Base-by-base conservation (phyloP, 2,888 invertebrate genomes). In the Atethmia centrago region DNA sequence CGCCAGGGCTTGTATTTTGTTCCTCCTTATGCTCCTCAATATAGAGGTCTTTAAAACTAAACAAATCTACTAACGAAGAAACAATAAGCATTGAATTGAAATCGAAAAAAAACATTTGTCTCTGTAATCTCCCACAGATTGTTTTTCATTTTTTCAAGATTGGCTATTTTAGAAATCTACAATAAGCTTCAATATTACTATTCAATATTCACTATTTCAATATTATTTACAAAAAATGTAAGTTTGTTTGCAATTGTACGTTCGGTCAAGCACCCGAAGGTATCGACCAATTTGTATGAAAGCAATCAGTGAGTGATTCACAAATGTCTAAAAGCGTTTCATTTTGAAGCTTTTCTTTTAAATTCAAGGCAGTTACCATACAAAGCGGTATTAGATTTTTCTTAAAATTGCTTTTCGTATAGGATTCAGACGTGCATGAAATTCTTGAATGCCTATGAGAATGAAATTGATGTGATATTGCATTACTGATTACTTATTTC, bases 371-470 rank as follows among this genome's bases (percentile, higher is more conserved):
- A 76, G 21, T 51, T 49, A 56, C 25, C 31, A 49, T 47, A 51
- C 10, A 49, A 40, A 79, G 28, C 7, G n/a, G 19, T 42, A 53
- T 78, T 63, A n/a, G 55, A 77, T 72, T 78, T 68, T 58, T 45
- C 42, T 53, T 40, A 10, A 81, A 66, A 81, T 62, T 62, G 28
- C 36, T 66, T 56, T 68, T 51, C 36, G 28, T 25, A 3, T 36
- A 49, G 10, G 47, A 62, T 40, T 62, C 51, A 53, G 40, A 56
- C 59, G 61, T 49, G 70, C 45, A 55, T 53, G 61, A 65, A 77
- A 70, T 62, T 69, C 21, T 63, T 59, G 36, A 45, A 53, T 61
- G 28, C 47, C 31, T 55, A 36, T 49, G 7, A 40, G 47, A 53
- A 55, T 65, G 14, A 16, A 82, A 47, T 63, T 12, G 25, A 31